Evolutionary conservation across 2,113 vertebrate species (phyloP).

Genomic region (Pterophyllum scalare): DNA sequence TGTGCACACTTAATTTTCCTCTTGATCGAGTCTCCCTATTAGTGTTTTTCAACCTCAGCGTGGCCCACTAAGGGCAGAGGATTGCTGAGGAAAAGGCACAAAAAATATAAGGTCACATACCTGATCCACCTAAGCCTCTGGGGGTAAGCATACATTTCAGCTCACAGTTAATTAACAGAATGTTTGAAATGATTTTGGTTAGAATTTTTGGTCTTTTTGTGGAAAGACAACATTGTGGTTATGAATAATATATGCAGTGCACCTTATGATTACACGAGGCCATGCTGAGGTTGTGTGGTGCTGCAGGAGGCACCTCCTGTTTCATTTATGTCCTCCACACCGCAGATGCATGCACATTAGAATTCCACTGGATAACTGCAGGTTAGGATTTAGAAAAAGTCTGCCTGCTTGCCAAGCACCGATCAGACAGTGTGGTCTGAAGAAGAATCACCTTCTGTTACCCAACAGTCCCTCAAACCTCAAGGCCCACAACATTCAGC

Average conservation of each 20-base stretch:
- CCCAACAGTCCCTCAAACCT: conserved; percentile 28
- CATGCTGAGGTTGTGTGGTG: not conserved
- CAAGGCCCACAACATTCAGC: conserved; percentile 19
- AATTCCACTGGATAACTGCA: conserved; percentile 21
- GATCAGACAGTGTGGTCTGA: conserved; percentile 16
- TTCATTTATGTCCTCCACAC: conserved; percentile 4
- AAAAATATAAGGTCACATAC: conserved; percentile 23
- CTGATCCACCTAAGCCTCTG: conserved; percentile 31
- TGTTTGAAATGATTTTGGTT: conserved; percentile 41
- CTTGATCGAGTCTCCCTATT: conserved; percentile 67
- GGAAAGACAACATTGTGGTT: conserved; percentile 19
- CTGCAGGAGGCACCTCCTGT: conserved; percentile 17
- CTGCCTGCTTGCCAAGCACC: conserved; percentile 1
- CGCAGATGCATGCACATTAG: conserved; percentile 20
- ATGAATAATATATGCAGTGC: conserved; percentile 69
- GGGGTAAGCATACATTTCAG: conserved; percentile 39
- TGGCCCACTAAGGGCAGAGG: conserved; percentile 27
- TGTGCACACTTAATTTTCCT: conserved; percentile 72
- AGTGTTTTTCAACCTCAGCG: conserved; percentile 34
- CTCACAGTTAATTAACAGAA: conserved; percentile 67
- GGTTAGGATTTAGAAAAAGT: conserved; percentile 30
- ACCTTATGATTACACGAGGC: conserved; percentile 35
- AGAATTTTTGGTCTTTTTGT: conserved; percentile 22
- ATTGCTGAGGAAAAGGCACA: conserved; percentile 34
- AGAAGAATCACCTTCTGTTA: conserved; percentile 54